phyloP scores from a whole-genome alignment of 1,140 invertebrate species.

The Gyrodactylus salaris region DNA sequence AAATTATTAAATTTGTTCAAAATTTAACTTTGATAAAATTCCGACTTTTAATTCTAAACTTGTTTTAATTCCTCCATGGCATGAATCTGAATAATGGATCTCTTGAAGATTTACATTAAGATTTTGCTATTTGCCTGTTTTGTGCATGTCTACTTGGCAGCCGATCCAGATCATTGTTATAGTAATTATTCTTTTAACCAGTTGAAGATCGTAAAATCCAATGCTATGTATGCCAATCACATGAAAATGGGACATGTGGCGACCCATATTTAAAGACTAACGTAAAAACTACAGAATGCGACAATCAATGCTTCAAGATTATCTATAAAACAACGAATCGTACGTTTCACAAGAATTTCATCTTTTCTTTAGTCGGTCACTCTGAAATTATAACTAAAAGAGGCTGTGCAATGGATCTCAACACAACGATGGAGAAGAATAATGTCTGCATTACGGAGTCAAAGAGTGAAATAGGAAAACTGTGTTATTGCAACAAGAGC shows the following conservation, averaged over 20 bases:
- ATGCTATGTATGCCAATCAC: background rate
- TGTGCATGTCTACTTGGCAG: background rate
- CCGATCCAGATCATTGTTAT: background rate
- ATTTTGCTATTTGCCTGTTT: background rate
- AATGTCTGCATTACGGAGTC: background rate
- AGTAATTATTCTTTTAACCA: background rate
- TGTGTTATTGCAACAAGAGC: background rate
- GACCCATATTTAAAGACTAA: background rate
- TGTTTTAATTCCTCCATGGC: background rate
- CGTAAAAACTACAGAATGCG: background rate
- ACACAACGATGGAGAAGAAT: background rate
- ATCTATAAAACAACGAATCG: too few relatives aligned
- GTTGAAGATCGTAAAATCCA: background rate
- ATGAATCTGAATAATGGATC: background rate
- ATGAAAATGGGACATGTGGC: background rate
- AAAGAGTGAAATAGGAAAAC: background rate
- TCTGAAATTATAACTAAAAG: background rate
- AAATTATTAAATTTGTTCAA: too few relatives aligned
- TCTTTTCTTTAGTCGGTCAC: background rate
- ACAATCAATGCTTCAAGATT: background rate
- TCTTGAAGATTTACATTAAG: background rate
- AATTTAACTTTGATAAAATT: background rate
- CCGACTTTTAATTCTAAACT: background rate
- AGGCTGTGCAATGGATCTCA: background rate
- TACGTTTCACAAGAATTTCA: background rate